Evolutionary conservation across 1,140 invertebrate genomes (phyloP), one percentile per base, ranked within the genome.

Genomic region (Aphaenogaster rudis): DNA sequence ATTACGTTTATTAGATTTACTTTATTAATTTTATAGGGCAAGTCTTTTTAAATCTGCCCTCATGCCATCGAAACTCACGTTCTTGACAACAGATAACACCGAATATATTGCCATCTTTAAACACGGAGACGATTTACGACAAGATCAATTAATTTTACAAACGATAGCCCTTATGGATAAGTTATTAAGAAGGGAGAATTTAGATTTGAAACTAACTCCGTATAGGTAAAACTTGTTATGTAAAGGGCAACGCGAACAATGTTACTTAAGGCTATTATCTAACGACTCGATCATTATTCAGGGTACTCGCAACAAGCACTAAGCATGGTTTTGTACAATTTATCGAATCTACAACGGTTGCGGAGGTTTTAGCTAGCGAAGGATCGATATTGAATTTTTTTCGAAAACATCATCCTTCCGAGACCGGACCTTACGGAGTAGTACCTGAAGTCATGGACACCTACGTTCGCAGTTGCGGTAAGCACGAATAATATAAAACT

Each of bases 111-210:
- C 99, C 0, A 99, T 99, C 88, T 99, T 99, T 95, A 99, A 99
- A 96, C 97, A 99, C 93, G 99, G 99, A 0, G 99, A 99, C 95
- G 99, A 99, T 96, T 95, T 99, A n/a, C 95, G 99, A 39, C 99
- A 99, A 95, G 99, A 99, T 96, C 99, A 99, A 95, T 96, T 99
- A 0, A 99, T 99, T 88, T 95, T 99, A 74, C 98, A 99, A 95
- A 99, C 99, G 95, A 99, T 99, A 84, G 99, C 98, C 0, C 96
- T 99, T 5, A 99, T 99, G 99, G 99, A 99, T 95, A 98, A 99
- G 95, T 95, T 99, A 33, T 95, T 99, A 50, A 96, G 98, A 63
- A 96, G 98, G 89, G 98, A 99, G 95, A 99, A 99, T 95, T 95
- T 99, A 50, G 99, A 99, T 96, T 96, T 99, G 50, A 99, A 99